phyloP scores from a whole-genome alignment of 2,797 vertebrate species.

The Etheostoma nigrum region DNA sequence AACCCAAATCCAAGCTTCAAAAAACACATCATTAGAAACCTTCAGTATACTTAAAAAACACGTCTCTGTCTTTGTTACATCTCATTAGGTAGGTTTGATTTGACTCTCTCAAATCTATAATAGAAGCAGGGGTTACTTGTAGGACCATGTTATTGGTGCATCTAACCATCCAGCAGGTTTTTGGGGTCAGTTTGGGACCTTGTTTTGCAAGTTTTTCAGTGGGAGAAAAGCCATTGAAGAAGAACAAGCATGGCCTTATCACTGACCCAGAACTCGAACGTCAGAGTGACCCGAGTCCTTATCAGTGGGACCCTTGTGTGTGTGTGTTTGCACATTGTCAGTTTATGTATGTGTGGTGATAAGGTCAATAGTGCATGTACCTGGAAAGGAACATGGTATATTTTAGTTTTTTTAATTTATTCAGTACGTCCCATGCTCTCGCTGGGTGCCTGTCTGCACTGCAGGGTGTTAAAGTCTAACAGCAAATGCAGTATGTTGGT shows the following conservation, averaged over 20 bases:
- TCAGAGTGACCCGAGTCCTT: slow-evolving; percentile 65
- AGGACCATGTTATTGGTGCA: neutral
- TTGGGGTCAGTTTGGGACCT: slow-evolving; percentile 26
- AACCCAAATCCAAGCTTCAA: neutral
- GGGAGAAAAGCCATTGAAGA: slow-evolving; percentile 53
- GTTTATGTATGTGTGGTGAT: slow-evolving; percentile 15
- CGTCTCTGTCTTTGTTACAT: neutral
- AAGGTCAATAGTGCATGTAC: neutral
- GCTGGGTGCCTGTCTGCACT: slow-evolving; percentile 2
- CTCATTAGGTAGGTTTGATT: neutral
- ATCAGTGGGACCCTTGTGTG: slow-evolving; percentile 56
- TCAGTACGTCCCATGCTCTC: neutral
- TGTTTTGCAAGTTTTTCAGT: slow-evolving; percentile 54
- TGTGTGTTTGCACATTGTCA: slow-evolving; percentile 28
- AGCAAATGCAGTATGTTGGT: slow-evolving; percentile 33
- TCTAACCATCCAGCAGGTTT: slow-evolving; percentile 4
- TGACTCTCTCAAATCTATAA: neutral
- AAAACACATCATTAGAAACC: slow-evolving; percentile 1
- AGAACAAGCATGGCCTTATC: slow-evolving; percentile 76
- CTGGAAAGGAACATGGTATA: slow-evolving; percentile 8
- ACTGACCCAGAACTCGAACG: slow-evolving; percentile 64
- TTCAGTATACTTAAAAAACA: neutral
- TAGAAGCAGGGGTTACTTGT: slow-evolving; percentile 10
- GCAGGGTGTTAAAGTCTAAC: slow-evolving; percentile 8
- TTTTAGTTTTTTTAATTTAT: slow-evolving; percentile 20